Evolutionary conservation across 1,140 invertebrate genomes (phyloP).

Genomic region (Dendrolimus kikuchii): DNA sequence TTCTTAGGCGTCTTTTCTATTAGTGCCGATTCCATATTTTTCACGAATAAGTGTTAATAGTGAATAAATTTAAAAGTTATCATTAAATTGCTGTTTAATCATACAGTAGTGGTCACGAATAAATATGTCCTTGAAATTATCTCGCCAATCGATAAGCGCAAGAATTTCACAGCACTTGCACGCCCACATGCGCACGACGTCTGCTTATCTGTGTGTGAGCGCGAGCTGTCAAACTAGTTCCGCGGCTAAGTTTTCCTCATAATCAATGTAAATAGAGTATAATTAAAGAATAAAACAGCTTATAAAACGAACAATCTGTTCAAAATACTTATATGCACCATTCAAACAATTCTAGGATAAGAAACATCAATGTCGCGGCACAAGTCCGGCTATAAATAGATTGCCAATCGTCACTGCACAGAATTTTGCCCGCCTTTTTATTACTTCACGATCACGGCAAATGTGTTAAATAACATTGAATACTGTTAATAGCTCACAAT

Average conservation of each 20-base stretch:
- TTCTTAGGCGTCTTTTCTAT: conserved; percentile 29
- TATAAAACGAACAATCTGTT: conserved; percentile 20
- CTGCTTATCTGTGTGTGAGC: conserved; percentile 33
- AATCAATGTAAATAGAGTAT: conserved; percentile 11
- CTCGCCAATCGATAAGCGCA: conserved; percentile 64
- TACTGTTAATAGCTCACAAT: conserved; percentile 29
- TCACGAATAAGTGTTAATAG: neutral
- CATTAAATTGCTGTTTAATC: neutral
- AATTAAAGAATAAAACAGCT: conserved; percentile 16
- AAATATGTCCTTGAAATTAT: conserved; percentile 59
- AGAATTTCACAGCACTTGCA: conserved; percentile 61
- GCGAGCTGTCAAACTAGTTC: conserved; percentile 66
- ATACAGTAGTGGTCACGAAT: neutral
- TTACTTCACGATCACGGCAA: conserved; percentile 43
- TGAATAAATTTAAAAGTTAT: neutral
- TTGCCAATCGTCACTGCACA: conserved; percentile 48
- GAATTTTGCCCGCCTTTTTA: conserved; percentile 64
- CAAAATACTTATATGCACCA: conserved; percentile 22
- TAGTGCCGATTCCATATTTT: conserved; percentile 35
- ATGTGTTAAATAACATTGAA: conserved; percentile 24
- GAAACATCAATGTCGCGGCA: conserved; percentile 41
- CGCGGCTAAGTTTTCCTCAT: conserved; percentile 30
- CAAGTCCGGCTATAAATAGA: conserved; percentile 60
- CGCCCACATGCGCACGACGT: conserved; percentile 46
- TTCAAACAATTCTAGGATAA: conserved; percentile 13